These are phyloP conservation scores for Tolmerus cingulatus DNA, from an alignment of 2,888 invertebrate species.

Conservation along the genomic window DNA sequence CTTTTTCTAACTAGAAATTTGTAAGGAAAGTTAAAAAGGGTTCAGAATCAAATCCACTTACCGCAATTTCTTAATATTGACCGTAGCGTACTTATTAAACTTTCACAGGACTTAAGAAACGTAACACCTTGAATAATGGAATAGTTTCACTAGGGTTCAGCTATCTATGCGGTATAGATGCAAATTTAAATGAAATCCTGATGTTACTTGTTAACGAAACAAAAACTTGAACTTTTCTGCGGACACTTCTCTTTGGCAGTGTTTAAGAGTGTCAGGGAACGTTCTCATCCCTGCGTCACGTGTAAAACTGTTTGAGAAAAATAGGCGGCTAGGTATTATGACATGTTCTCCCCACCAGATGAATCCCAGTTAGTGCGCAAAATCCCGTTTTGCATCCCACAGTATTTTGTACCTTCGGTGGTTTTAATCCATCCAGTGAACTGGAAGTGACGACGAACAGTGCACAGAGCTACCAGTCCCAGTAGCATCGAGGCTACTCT, in stretches of 20 bases:
- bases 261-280: background rate
- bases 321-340: constrained; percentile 41
- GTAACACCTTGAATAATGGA: background rate
- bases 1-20: background rate
- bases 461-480: background rate
- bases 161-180: background rate
- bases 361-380: background rate
- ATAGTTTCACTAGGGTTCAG: background rate
- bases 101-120: background rate
- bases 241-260: background rate
- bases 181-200: background rate
- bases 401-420: background rate
- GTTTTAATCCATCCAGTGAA: constrained; percentile 31
- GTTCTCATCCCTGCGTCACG: constrained; percentile 41
- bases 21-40: background rate
- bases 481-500: constrained; percentile 1
- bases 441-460: constrained; percentile 46
- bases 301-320: constrained; percentile 44
- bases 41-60: background rate
- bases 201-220: background rate
- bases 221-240: background rate
- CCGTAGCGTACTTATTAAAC: background rate
- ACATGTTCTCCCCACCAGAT: constrained; percentile 45
- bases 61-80: background rate
- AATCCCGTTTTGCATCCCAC: background rate